Evolutionary conservation across 2,113 vertebrate species (phyloP).

Genomic region (Procapra przewalskii): DNA sequence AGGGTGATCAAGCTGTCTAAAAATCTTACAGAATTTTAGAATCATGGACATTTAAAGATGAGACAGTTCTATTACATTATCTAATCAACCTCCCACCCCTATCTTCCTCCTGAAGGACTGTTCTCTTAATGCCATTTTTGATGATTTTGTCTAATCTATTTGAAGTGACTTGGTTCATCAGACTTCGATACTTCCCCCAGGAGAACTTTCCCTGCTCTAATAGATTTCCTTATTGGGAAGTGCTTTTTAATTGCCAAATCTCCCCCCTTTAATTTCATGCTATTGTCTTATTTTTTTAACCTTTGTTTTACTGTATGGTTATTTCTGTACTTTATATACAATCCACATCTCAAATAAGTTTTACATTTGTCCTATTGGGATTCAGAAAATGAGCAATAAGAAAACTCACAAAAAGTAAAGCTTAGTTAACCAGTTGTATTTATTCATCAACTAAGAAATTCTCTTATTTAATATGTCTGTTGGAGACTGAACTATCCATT

Average conservation of each 20-base stretch:
- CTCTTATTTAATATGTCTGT: neutral
- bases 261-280: neutral
- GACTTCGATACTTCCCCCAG: conserved; percentile 30
- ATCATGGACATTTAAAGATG: conserved; percentile 50
- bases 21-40: conserved; percentile 55
- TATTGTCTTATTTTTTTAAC: conserved; percentile 6
- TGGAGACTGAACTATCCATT: neutral
- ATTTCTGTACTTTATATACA: neutral
- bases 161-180: conserved; percentile 47
- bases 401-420: neutral
- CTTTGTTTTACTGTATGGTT: neutral
- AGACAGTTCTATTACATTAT: conserved; percentile 51
- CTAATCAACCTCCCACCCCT: conserved; percentile 20
- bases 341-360: neutral
- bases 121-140: conserved; percentile 37
- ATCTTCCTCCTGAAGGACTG: conserved; percentile 1
- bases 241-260: conserved; percentile 39
- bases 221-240: conserved; percentile 44
- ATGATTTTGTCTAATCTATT: conserved; percentile 50
- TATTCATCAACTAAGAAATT: neutral
- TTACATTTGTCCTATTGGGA: neutral
- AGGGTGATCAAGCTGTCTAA: conserved; percentile 45
- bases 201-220: conserved; percentile 52
- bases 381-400: neutral
- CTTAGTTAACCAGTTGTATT: neutral